These are phyloP conservation scores for Pycnonotus jocosus DNA, from an alignment of 2,113 vertebrate species.

Conservation along the genomic window DNA sequence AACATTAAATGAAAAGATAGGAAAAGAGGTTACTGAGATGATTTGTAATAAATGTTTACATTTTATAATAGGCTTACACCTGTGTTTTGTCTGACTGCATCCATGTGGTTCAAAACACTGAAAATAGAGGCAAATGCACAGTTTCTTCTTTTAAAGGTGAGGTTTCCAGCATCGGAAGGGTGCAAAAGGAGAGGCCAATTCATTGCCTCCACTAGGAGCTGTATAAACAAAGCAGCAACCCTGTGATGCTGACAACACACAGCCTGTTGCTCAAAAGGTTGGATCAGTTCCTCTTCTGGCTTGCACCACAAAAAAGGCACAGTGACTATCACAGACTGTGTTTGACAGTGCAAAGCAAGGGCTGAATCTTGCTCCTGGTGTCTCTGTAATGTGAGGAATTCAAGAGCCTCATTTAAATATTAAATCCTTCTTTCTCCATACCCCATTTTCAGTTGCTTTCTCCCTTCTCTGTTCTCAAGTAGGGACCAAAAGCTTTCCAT, in stretches of 20 bases:
- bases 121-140: background rate
- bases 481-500: background rate
- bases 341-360: background rate
- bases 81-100: background rate
- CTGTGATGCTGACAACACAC: background rate
- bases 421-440: background rate
- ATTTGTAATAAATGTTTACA: background rate
- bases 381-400: background rate
- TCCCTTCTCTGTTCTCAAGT: background rate
- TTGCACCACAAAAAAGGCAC: background rate
- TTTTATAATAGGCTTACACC: background rate
- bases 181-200: background rate
- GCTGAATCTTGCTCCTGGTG: background rate
- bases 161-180: background rate
- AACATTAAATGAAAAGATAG: background rate
- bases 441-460: background rate
- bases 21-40: background rate
- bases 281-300: background rate
- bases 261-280: background rate
- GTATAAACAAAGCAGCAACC: background rate
- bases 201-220: background rate
- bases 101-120: background rate
- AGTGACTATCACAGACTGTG: background rate
- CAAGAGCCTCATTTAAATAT: constrained; percentile 45
- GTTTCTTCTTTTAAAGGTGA: background rate